Percentiles rank a stretch among this genome's conserved stretches.
phyloP scores from a whole-genome alignment of 2,888 invertebrate genomes.

The Automeris io region DNA sequence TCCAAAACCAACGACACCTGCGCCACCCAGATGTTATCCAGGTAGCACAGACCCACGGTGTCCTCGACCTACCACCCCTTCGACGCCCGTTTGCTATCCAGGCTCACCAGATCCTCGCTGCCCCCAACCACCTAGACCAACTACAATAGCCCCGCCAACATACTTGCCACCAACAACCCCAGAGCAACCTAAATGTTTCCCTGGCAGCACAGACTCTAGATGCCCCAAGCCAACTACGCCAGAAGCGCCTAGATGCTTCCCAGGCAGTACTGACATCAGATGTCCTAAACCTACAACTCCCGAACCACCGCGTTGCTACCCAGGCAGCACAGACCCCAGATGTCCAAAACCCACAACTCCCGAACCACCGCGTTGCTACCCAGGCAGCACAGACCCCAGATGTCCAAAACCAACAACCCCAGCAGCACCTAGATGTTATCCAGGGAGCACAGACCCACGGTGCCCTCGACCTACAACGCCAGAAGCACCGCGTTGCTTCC shows the following conservation, averaged over 20 bases:
- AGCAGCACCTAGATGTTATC: constrained; percentile 23
- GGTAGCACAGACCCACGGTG: constrained; percentile 30
- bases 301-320: constrained; percentile 16
- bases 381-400: constrained; percentile 39
- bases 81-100: constrained; percentile 24
- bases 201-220: constrained; percentile 31
- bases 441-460: constrained; percentile 32
- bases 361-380: constrained; percentile 19
- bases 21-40: constrained; percentile 35
- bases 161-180: constrained; percentile 30
- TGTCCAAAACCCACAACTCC: constrained; percentile 23
- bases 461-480: constrained; percentile 32
- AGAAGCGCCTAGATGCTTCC: constrained; percentile 24
- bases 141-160: constrained; percentile 17
- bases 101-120: constrained; percentile 19
- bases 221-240: constrained; percentile 37
- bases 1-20: constrained; percentile 29
- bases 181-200: constrained; percentile 29
- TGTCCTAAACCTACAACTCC: constrained; percentile 37
- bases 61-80: constrained; percentile 23
- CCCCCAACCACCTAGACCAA: constrained; percentile 22
- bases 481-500: constrained; percentile 23
- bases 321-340: constrained; percentile 17
- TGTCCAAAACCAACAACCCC: constrained; percentile 41
- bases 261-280: constrained; percentile 42